Evolutionary conservation across 2,888 invertebrate genomes (phyloP), one percentile per base, ranked within the genome.

Genomic region (Drosophila borborema): DNA sequence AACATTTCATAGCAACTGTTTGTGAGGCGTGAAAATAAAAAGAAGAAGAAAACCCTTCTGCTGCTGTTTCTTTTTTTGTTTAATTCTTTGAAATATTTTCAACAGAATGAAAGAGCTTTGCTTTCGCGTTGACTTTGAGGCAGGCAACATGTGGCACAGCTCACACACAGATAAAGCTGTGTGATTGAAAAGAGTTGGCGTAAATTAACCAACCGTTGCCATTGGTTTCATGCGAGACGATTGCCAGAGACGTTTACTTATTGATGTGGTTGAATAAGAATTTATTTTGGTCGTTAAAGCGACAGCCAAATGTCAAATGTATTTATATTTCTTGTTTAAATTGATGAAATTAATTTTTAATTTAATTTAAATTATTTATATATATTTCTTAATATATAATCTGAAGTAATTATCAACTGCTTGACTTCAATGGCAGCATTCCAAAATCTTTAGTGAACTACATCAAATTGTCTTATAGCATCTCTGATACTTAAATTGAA

Each of bases 401-500:
- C 6, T 38, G 38, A 38, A 38, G 14, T 6, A 14, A 38, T 14
- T 12, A 36, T 38, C 12, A 12, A 36, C 1, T 0, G 38, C 4
- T 14, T 12, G 38, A 4, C 36, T 41, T 41, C 8, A 41, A 7
- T n/a, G n/a, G n/a, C n/a, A 0, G 16, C 8, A 8, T 8, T n/a
- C 7, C 1, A n/a, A n/a, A 6, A 6, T 5, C 8, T 9, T 41
- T 3, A 43, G 1, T 43, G 20, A 45, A 6, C 6, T 45, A 23
- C 45, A n/a, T 72, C 66, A 64, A 67, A 61, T 65, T 74, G 58
- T 59, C 72, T 54, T 40, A 51, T 58, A 23, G 6, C 45, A 45
- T 14, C 23, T 69, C 58, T 78, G 71, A 59, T 68, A 66, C 62
- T 76, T 78, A 74, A 78, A 78, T 84, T 82, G 72, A 76, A 85